A percentile compares a stretch with the other conserved stretches of the same genome.
phyloP scores from a whole-genome alignment of 2,113 vertebrate genomes.

The Pedionomus torquatus region DNA sequence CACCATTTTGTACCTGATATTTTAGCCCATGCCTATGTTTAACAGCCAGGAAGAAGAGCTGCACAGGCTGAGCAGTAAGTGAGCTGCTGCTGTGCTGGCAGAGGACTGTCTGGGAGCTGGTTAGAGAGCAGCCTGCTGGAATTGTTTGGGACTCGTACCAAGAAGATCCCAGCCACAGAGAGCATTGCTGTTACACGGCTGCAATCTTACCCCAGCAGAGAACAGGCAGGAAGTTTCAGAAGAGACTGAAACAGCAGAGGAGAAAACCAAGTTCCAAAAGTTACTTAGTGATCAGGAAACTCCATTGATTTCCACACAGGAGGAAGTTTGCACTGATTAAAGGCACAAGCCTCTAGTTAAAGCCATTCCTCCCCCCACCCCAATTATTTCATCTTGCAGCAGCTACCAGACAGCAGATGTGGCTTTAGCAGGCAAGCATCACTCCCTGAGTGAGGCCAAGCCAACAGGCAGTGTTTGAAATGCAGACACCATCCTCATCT shows the following conservation, averaged over 20 bases:
- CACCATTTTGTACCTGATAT: neutral
- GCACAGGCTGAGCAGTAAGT: neutral
- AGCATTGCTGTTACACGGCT: neutral
- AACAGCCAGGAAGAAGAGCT: neutral
- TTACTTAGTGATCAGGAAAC: neutral
- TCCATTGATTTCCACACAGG: neutral
- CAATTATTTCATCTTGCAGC: neutral
- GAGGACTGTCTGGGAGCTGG: neutral
- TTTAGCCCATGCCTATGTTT: neutral
- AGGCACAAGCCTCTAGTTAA: neutral
- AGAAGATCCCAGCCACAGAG: neutral
- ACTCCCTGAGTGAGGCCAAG: neutral
- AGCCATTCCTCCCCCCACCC: neutral
- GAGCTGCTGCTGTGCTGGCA: conserved; percentile 13
- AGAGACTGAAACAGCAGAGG: neutral
- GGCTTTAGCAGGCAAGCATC: neutral
- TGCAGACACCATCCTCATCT: neutral
- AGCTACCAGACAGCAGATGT: conserved; percentile 26
- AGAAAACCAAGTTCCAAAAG: neutral
- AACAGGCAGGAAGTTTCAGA: neutral
- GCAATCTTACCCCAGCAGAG: neutral
- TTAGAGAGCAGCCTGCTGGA: neutral
- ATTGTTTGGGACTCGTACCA: neutral
- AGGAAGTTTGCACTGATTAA: neutral
- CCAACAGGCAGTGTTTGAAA: neutral